Base-by-base conservation (phyloP, 2,888 invertebrate species). In the Pseudococcus jackbeardsleyi region DNA sequence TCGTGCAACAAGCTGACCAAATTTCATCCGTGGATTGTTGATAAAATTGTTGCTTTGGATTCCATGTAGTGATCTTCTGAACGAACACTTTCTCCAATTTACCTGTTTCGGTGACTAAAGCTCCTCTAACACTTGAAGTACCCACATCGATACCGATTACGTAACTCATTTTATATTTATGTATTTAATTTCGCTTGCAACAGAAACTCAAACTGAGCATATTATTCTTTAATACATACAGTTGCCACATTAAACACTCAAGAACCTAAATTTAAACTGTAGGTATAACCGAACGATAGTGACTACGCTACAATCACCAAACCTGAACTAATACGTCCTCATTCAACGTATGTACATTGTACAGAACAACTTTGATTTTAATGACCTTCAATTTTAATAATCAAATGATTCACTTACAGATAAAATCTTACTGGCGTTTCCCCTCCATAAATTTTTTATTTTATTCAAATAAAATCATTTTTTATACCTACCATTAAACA, bases 1-100 rank as follows among this genome's bases (percentile, higher is more conserved):
- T 95, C 90, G 91, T 91, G 90, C 94, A 92, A 89, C 95, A 95
- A 87, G 96, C 94, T 85, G 92, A 91, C 98, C 98, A 99, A 91
- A 99, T 96, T 91, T 98, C 93, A 89, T 95, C 94, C 0, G 97
- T 96, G 6, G 97, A 97, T 92, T 99, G 98, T 91, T 98, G 97
- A 92, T 96, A 98, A 91, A 94, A 95, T 91, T 95, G 94, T 0
- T 93, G 92, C 90, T 94, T 93, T 0, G 96, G 95, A 91, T 95
- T 96, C 94, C 96, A 96, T 17, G 95, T 96, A 91, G 93, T 92
- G 46, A 96, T 95, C 84, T 93, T 92, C 91, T 94, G 93, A 0
- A 94, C 94, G 26, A 95, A 93, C 79, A 93, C 92, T 89, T 94
- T 93, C 9, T 94, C 89, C 50, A 97, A 93, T 91, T 94, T 94